Evolutionary conservation across 2,797 vertebrate species (phyloP), one percentile per base, ranked within the genome.

Genomic region (Xiphorhynchus erythropygius): DNA sequence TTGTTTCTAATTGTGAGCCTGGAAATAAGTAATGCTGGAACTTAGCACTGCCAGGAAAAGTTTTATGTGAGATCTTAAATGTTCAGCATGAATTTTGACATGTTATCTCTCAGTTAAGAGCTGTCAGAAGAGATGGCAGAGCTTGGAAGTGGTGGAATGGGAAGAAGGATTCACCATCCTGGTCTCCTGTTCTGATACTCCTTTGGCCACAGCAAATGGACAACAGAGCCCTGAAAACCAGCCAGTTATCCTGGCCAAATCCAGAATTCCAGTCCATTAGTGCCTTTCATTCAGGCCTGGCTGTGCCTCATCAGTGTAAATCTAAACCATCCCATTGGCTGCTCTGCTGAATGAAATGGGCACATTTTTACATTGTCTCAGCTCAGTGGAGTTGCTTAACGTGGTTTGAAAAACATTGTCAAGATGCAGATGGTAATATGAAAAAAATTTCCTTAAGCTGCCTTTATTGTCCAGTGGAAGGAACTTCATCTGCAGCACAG

Each of bases 371-470:
- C 6, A 90, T 89, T 79, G 77, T 86, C 80, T 88, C 62, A 44
- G 90, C 87, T 90, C 79, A 7, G 56, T 7, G 22, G 84, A 79
- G 90, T 88, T 86, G 76, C 91, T 73, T 83, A 69, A 90, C 10
- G 0, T 4, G 79, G 74, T 75, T 74, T 84, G 80, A 69, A 73
- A 89, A 84, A 55, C 57, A 44, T 52, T 87, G 67, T 92, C 73
- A 90, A 88, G 82, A 91, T 59, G 55, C 84, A 84, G 87, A 93
- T 94, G 69, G 90, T 86, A 78, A 67, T 41, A 13, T 2, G 47
- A 64, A 33, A 52, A 84, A 80, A 56, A 84, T n/a, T 55, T 71
- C 87, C 74, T 87, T 28, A 7, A 78, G 55, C 82, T 81, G 89
- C 78, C 37, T 75, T 80, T 47, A 67, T 89, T 91, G 78, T 77